phyloP scores from a whole-genome alignment of 2,113 vertebrate species.

The Misgurnus anguillicaudatus region DNA sequence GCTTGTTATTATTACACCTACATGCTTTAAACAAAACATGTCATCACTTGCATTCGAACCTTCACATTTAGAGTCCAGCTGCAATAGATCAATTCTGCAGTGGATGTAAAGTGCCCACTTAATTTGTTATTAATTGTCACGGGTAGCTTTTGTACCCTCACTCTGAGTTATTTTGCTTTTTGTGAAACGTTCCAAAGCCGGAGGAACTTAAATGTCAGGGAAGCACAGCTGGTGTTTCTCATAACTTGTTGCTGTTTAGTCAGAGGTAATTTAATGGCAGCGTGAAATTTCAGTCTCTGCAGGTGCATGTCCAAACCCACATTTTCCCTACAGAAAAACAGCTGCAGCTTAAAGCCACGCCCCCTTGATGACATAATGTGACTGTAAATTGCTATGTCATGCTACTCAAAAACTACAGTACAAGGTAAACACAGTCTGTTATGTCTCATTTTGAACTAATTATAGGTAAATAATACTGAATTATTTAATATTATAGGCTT shows the following conservation, averaged over 20 bases:
- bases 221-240: constrained; percentile 28
- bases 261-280: constrained; percentile 22
- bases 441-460: background rate
- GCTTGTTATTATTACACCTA: background rate
- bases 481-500: background rate
- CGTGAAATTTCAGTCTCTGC: background rate
- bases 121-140: constrained; percentile 1
- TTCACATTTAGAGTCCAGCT: background rate
- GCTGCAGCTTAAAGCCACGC: background rate
- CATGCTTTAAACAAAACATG: constrained; percentile 6
- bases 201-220: constrained; percentile 7
- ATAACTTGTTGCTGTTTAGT: constrained; percentile 9
- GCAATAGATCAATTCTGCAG: background rate
- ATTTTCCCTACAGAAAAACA: background rate
- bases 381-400: constrained; percentile 16
- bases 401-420: background rate
- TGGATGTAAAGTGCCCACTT: constrained; percentile 15
- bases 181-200: background rate
- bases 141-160: background rate
- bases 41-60: background rate
- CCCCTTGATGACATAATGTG: background rate
- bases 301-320: background rate
- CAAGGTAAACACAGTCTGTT: background rate
- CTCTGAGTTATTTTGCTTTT: constrained; percentile 27
- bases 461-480: too few species aligned